A percentile compares a stretch with the other conserved stretches of the same genome.
Conservation (phyloP, 2,888 invertebrate genomes). For the Pseudococcus jackbeardsleyi region DNA sequence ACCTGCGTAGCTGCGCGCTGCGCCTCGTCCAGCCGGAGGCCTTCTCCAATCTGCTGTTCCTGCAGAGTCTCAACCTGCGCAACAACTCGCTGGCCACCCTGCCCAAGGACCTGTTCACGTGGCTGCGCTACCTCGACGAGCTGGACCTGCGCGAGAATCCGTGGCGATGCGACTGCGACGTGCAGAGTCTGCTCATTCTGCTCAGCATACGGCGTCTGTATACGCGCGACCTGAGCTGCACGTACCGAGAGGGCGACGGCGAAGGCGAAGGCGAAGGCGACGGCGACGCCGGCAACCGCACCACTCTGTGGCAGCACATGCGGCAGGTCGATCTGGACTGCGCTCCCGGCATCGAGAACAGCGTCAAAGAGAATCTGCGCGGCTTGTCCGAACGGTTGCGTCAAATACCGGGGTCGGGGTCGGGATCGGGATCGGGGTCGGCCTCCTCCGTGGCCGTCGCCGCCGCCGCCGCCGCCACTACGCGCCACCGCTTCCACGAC, state of each 20-base stretch:
- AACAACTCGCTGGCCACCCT: slow-evolving; percentile 27
- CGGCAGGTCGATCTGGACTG: neutral
- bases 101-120: slow-evolving; percentile 39
- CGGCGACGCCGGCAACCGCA: neutral
- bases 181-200: slow-evolving; percentile 20
- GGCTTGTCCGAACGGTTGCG: neutral
- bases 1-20: slow-evolving; percentile 44
- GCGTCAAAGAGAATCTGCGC: slow-evolving; percentile 18
- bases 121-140: slow-evolving; percentile 4
- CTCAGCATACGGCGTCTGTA: slow-evolving; percentile 25
- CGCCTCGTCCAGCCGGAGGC: slow-evolving; percentile 15
- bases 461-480: too few relatives aligned
- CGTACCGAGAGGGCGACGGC: neutral
- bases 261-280: too few relatives aligned
- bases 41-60: slow-evolving; percentile 10
- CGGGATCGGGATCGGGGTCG: too few relatives aligned
- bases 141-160: slow-evolving; percentile 41
- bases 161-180: slow-evolving; percentile 58
- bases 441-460: too few relatives aligned
- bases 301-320: slow-evolving; percentile 51
- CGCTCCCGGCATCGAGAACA: slow-evolving; percentile 23
- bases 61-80: neutral
- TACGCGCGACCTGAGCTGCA: slow-evolving; percentile 46
- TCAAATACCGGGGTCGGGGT: neutral
- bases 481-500: neutral